Evolutionary conservation across 1,140 invertebrate species (phyloP), one percentile per base, ranked within the genome.

Genomic region (Drosophila ohnishii): DNA sequence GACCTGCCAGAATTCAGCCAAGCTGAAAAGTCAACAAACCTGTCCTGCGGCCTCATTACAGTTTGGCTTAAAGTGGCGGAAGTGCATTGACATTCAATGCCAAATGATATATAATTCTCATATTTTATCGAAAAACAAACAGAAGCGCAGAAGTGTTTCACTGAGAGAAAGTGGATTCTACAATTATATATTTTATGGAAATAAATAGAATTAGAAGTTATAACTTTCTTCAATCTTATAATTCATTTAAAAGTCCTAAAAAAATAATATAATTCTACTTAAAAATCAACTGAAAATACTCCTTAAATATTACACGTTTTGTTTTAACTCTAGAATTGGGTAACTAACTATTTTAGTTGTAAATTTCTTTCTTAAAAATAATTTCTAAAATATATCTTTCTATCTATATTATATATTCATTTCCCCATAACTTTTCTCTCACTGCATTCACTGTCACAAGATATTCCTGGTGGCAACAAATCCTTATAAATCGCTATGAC

Each of bases 401-500:
- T 22, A 9, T 22, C n/a, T n/a, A n/a, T n/a, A n/a, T n/a, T n/a
- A n/a, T 6, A 13, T 9, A 2, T 13, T 3, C 1, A 11, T 13
- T 8, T n/a, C 0, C 13, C 14, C n/a, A 14, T 19, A 10, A 7
- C 0, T 19, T 9, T 71, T 58, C 44, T 55, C 22, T 55, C 40
- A 32, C 37, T 67, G 62, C 73, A 67, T 5, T 55, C 22, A 32
- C 62, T 55, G 53, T 48, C 74, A 65, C 45, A 55, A 56, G 63
- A 56, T 47, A 59, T 65, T 84, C 76, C 28, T 69, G 72, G 71
- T 67, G 72, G 76, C 47, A 75, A 67, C 83, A 87, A 86, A 83
- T 87, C 83, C 83, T 83, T 86, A 87, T 79, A 83, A 86, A 87
- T 86, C 71, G 83, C 71, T 53, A 56, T 61, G 50, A 77, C 73